A percentile compares a stretch with the other conserved stretches of the same genome.
Conservation (phyloP, 2,888 invertebrate genomes). For the Rhingia campestris region DNA sequence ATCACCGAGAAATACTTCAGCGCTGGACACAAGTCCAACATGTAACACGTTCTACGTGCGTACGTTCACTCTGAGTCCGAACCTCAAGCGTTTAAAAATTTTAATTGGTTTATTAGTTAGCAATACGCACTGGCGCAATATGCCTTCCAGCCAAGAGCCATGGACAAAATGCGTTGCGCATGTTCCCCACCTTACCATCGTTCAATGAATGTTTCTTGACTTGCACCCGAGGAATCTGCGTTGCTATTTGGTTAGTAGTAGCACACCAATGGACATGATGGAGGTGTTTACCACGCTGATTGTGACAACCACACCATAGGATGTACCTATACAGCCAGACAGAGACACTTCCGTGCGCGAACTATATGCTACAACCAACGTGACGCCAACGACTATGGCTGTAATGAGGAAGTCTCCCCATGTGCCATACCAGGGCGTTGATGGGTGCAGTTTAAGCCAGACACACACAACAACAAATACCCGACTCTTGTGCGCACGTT, state of each 20-base stretch:
- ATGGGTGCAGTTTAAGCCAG: slow-evolving; percentile 68
- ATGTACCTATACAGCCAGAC: slow-evolving; percentile 54
- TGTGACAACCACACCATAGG: slow-evolving; percentile 62
- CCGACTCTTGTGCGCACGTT: slow-evolving; percentile 19
- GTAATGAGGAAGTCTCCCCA: slow-evolving; percentile 64
- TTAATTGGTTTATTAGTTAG: slow-evolving; percentile 66
- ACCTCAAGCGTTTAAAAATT: slow-evolving; percentile 38
- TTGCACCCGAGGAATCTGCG: slow-evolving; percentile 33
- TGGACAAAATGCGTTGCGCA: slow-evolving; percentile 50
- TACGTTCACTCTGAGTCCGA: background rate
- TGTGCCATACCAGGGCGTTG: slow-evolving; percentile 54
- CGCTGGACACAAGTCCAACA: background rate
- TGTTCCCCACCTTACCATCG: slow-evolving; percentile 2
- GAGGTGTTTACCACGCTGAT: slow-evolving; percentile 66
- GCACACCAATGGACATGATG: slow-evolving; percentile 59
- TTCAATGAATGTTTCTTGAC: slow-evolving; percentile 37
- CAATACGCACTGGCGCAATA: slow-evolving; percentile 24
- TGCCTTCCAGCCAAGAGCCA: slow-evolving; percentile 24
- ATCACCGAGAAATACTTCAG: background rate
- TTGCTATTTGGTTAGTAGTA: slow-evolving; percentile 42
- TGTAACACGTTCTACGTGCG: slow-evolving; percentile 1
- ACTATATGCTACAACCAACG: slow-evolving; percentile 41
- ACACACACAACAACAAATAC: slow-evolving; percentile 5
- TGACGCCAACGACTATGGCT: slow-evolving; percentile 62
- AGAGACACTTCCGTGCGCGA: slow-evolving; percentile 64